phyloP scores from a whole-genome alignment of 2,888 invertebrate genomes.

The Oxyscelio sp. region DNA sequence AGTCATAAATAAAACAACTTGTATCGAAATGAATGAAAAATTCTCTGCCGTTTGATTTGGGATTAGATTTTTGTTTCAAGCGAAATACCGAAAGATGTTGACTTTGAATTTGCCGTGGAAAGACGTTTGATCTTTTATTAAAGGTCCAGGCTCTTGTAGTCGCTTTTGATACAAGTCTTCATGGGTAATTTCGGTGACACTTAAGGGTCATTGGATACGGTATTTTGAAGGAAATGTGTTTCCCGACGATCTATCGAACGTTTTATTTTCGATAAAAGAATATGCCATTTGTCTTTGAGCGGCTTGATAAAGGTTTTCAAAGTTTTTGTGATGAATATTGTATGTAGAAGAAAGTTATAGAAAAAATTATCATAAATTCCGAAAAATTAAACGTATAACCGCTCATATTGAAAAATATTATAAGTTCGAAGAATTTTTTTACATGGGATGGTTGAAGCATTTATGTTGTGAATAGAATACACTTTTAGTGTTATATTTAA shows the following conservation, averaged over 20 bases:
- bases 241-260: background rate
- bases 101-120: conserved; percentile 23
- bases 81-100: conserved; percentile 26
- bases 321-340: too few species aligned
- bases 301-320: too few species aligned
- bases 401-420: too few species aligned
- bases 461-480: too few species aligned
- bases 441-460: too few species aligned
- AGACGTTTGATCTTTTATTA: conserved; percentile 56
- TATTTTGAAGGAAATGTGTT: background rate
- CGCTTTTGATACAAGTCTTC: conserved; percentile 38
- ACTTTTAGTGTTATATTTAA: too few species aligned
- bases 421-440: too few species aligned
- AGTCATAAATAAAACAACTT: conserved; percentile 49
- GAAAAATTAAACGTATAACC: too few species aligned
- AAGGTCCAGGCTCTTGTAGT: conserved; percentile 21
- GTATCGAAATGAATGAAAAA: conserved; percentile 21
- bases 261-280: background rate
- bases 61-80: conserved; percentile 47
- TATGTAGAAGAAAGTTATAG: too few species aligned
- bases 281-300: background rate
- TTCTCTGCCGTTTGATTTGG: conserved; percentile 7
- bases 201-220: conserved; percentile 31
- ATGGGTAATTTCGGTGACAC: conserved; percentile 34
- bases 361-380: too few species aligned